Conservation (phyloP, 2,797 vertebrate genomes). For the Loris lydekkerianus region DNA sequence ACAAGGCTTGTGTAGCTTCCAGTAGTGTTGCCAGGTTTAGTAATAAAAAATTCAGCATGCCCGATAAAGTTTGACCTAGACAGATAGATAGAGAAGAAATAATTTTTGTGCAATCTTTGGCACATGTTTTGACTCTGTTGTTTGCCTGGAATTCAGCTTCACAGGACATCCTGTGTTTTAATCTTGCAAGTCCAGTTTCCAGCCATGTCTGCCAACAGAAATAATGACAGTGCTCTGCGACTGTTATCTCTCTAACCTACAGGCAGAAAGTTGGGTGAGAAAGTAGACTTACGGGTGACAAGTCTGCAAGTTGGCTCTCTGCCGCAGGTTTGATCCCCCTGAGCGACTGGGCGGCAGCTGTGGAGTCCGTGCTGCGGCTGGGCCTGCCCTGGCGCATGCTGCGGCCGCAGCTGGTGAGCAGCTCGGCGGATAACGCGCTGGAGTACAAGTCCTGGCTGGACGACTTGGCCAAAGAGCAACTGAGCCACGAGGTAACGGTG, state of each 20-base stretch:
- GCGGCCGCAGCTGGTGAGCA: conserved; percentile 92
- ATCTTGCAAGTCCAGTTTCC: not conserved
- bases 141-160: conserved; percentile 11
- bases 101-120: not conserved
- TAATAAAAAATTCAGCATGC: conserved; percentile 54
- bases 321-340: conserved; percentile 91
- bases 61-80: conserved; percentile 18
- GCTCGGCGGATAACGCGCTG: conserved; percentile 85
- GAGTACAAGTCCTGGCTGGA: conserved; percentile 94
- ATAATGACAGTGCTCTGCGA: not conserved
- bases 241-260: not conserved
- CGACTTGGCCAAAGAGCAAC: conserved; percentile 91
- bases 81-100: not conserved
- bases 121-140: not conserved
- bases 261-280: not conserved
- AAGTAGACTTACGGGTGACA: not conserved
- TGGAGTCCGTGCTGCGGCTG: conserved; percentile 92
- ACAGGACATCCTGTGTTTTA: not conserved
- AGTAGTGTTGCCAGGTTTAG: not conserved
- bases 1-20: not conserved
- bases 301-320: not conserved
- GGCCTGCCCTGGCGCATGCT: conserved; percentile 96
- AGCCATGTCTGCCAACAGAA: not conserved
- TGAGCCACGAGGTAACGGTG: conserved; percentile 90
- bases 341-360: conserved; percentile 92